Conservation (phyloP, 2,888 invertebrate genomes). For the Nephrotoma appendiculata region DNA sequence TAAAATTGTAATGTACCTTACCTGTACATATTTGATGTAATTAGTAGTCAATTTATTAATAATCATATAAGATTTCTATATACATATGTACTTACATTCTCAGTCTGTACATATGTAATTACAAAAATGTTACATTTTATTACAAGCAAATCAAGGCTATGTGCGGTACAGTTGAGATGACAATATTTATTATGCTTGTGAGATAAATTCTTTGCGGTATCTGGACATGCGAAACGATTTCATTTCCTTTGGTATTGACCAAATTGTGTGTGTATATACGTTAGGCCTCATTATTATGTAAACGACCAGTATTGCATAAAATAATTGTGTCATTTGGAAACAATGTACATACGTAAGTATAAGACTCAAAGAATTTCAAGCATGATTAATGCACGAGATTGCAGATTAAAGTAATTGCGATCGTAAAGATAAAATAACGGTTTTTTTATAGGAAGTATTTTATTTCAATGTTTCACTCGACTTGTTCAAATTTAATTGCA, state of each 20-base stretch:
- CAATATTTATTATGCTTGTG: background rate
- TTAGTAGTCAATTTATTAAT: background rate
- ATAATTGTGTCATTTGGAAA: background rate
- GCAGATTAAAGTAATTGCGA: background rate
- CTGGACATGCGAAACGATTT: background rate
- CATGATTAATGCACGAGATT: background rate
- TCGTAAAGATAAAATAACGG: background rate
- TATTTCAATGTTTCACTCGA: background rate
- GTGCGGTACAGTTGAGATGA: background rate
- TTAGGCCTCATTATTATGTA: background rate
- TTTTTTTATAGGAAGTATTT: background rate
- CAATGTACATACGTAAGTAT: background rate
- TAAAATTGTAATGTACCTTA: background rate
- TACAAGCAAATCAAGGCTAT: background rate
- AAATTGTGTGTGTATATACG: background rate
- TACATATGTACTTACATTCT: too few species aligned
- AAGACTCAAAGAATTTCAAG: background rate
- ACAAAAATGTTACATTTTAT: background rate
- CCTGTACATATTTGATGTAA: too few species aligned
- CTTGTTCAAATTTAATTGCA: background rate
- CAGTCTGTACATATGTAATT: background rate
- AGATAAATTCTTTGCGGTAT: background rate
- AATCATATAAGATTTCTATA: background rate
- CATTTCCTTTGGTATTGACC: background rate
- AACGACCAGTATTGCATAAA: background rate